phyloP scores from a whole-genome alignment of 2,113 vertebrate genomes.

The Trematomus loennbergii region DNA sequence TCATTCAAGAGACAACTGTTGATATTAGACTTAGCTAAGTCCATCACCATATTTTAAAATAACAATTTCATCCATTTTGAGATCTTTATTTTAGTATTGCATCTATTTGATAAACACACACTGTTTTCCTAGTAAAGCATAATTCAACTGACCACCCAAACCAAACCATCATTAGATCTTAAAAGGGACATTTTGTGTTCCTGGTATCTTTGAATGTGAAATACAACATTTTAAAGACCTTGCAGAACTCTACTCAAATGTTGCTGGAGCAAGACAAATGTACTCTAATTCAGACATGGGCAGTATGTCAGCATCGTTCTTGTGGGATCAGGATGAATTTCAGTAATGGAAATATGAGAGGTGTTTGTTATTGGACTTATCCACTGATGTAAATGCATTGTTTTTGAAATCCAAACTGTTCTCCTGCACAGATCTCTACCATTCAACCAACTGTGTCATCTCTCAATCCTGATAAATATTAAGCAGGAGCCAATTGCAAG shows the following conservation, averaged over 20 bases:
- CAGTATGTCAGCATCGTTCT: constrained; percentile 7
- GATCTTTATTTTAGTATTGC: neutral
- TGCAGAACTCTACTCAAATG: constrained; percentile 7
- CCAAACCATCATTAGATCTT: neutral
- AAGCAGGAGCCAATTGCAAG: neutral
- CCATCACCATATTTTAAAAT: neutral
- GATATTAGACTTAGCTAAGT: too few species aligned
- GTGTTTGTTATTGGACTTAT: neutral
- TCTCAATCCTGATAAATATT: neutral
- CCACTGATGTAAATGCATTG: constrained; percentile 19
- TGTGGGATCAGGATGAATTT: constrained; percentile 18
- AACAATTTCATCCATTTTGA: neutral
- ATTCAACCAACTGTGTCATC: constrained; percentile 1
- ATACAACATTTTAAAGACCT: neutral
- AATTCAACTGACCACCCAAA: neutral
- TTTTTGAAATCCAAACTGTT: neutral
- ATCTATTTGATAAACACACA: neutral
- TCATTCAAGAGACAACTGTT: too few species aligned
- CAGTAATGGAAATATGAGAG: constrained; percentile 7
- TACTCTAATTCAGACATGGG: constrained; percentile 1
- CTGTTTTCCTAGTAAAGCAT: neutral
- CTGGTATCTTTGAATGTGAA: neutral
- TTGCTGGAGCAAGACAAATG: constrained; percentile 23
- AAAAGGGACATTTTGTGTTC: neutral
- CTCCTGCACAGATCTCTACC: neutral